These are phyloP conservation scores for Oncorhynchus masou DNA, from an alignment of 2,113 vertebrate species.

Conservation along the genomic window DNA sequence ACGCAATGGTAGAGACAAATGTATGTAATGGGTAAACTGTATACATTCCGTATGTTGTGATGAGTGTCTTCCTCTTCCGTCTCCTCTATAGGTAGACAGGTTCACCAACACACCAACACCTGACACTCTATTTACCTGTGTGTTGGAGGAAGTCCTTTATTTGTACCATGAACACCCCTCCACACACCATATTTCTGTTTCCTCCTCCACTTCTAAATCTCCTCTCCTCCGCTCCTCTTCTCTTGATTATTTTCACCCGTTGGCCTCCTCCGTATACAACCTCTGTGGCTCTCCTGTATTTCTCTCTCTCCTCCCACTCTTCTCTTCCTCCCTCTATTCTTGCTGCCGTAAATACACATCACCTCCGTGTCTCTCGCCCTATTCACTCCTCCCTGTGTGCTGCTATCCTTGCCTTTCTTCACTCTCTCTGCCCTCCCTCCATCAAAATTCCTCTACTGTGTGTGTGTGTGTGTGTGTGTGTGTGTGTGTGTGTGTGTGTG, in stretches of 20 bases:
- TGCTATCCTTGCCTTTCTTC: neutral
- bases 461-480: neutral
- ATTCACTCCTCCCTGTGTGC: slow-evolving; percentile 3
- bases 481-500: neutral
- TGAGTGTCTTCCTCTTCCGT: neutral
- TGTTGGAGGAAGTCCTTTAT: neutral
- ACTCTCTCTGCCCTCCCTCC: slow-evolving; percentile 21
- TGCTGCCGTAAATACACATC: slow-evolving; percentile 52
- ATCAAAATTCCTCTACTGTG: neutral
- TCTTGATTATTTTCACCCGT: slow-evolving; percentile 60
- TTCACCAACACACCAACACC: neutral
- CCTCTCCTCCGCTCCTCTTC: slow-evolving; percentile 35
- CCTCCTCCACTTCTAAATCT: slow-evolving; percentile 1
- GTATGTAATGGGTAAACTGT: no score
- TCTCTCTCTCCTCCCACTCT: slow-evolving; percentile 47
- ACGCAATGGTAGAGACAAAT: no score
- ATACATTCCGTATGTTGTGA: neutral
- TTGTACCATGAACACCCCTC: neutral
- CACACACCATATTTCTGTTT: neutral
- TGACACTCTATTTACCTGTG: neutral
- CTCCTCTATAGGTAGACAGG: slow-evolving; percentile 52
- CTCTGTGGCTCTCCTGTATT: slow-evolving; percentile 2
- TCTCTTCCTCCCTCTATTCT: slow-evolving; percentile 48
- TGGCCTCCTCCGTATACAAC: slow-evolving; percentile 39
- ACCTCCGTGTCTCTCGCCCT: slow-evolving; percentile 2